These are phyloP conservation scores for Eurypyga helias DNA, from an alignment of 2,113 vertebrate species.

Conservation along the genomic window DNA sequence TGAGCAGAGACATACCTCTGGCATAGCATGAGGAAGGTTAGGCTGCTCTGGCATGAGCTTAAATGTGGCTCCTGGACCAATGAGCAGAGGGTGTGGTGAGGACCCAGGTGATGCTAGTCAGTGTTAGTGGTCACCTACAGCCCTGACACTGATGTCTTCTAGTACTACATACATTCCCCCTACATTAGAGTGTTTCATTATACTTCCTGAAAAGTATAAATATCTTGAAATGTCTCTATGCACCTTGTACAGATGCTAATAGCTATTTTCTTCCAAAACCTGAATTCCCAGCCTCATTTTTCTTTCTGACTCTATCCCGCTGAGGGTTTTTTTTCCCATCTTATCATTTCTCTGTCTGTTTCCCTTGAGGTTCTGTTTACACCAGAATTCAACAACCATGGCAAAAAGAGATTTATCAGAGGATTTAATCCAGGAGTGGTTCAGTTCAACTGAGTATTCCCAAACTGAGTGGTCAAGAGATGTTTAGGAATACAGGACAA, in stretches of 20 bases:
- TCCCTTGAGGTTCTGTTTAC: not conserved
- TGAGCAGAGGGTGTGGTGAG: not conserved
- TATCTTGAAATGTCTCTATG: not conserved
- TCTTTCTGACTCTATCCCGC: not conserved
- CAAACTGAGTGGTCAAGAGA: not conserved
- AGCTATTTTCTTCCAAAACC: not conserved
- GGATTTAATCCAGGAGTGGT: not conserved
- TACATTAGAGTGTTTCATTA: not conserved
- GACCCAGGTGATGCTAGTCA: not conserved
- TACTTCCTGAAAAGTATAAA: not conserved
- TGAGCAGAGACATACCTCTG: not conserved
- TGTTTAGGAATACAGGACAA: not conserved
- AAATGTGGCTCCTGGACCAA: not conserved
- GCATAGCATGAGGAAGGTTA: fast-evolving
- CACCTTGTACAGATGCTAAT: not conserved
- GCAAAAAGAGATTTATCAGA: not conserved
- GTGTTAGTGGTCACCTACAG: not conserved
- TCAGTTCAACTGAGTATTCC: not conserved
- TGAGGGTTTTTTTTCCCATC: not conserved
- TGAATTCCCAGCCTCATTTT: not conserved
- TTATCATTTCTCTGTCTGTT: not conserved
- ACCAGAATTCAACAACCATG: not conserved
- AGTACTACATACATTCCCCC: not conserved
- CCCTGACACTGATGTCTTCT: not conserved
- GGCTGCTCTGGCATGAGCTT: not conserved